Evolutionary conservation across 2,888 invertebrate species (phyloP).

Genomic region (Microctonus brassicae): DNA sequence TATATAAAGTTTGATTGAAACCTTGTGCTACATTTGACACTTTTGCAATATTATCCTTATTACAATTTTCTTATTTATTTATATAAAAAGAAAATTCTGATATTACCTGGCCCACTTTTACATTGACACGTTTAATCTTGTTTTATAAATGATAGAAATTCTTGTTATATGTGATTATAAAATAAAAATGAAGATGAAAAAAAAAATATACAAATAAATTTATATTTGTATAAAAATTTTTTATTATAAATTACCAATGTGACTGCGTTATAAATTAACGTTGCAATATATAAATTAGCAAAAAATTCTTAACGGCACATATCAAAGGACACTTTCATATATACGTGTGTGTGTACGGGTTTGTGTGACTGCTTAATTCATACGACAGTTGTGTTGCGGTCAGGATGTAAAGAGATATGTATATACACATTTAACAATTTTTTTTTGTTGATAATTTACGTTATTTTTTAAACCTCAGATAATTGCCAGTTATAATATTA

Average conservation of each 20-base stretch:
- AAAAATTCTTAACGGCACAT: constrained; percentile 55
- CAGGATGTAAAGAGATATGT: constrained; percentile 17
- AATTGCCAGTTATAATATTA: not conserved
- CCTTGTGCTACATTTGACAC: not conserved
- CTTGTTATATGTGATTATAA: not conserved
- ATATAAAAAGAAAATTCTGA: not conserved
- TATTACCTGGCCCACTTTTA: not conserved
- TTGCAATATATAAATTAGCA: constrained; percentile 46
- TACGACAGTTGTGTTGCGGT: constrained; percentile 38
- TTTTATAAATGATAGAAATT: not conserved
- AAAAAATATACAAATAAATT: not conserved
- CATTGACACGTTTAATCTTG: not conserved
- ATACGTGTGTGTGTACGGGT: too few species aligned
- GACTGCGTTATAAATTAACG: constrained; percentile 12
- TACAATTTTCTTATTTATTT: not conserved
- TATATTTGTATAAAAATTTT: not conserved
- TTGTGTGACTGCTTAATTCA: constrained; percentile 58
- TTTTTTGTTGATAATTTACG: constrained; percentile 54
- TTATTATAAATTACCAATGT: constrained; percentile 8
- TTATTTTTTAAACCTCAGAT: constrained; percentile 56
- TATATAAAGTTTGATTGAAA: not conserved
- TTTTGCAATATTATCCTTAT: not conserved
- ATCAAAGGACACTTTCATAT: constrained; percentile 52
- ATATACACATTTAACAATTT: constrained; percentile 57
- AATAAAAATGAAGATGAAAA: not conserved